A percentile compares a stretch with the other conserved stretches of the same genome.
phyloP scores from a whole-genome alignment of 2,888 invertebrate genomes.

The Nomada goodeniana region DNA sequence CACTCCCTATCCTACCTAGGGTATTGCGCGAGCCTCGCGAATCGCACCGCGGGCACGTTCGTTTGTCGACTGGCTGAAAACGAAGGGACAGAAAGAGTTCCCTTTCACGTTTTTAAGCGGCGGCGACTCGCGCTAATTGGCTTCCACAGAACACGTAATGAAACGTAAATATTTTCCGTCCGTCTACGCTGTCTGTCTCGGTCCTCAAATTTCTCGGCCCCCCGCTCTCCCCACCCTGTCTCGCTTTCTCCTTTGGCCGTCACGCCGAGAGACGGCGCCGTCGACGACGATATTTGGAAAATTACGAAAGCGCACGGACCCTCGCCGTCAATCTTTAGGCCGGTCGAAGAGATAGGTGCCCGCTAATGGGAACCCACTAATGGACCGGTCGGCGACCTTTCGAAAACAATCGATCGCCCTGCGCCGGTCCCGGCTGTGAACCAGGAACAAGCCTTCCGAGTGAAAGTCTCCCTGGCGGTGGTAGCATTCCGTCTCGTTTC shows the following conservation, averaged over 20 bases:
- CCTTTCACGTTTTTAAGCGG: slow-evolving; percentile 30
- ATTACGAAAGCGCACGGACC: slow-evolving; percentile 35
- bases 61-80: background rate
- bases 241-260: no score
- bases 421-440: slow-evolving; percentile 68
- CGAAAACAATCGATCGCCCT: slow-evolving; percentile 78
- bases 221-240: background rate
- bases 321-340: slow-evolving; percentile 54
- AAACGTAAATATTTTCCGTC: slow-evolving; percentile 58
- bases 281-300: slow-evolving; percentile 45
- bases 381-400: slow-evolving; percentile 78
- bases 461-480: slow-evolving; percentile 79
- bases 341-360: slow-evolving; percentile 69
- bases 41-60: background rate
- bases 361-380: slow-evolving; percentile 76
- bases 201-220: background rate
- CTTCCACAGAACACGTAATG: slow-evolving; percentile 47
- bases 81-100: slow-evolving; percentile 27
- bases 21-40: slow-evolving; percentile 9
- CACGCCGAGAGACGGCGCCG: background rate
- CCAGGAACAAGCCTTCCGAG: slow-evolving; percentile 75
- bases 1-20: slow-evolving; percentile 12
- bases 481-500: slow-evolving; percentile 78
- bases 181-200: slow-evolving; percentile 27
- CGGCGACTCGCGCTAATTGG: slow-evolving; percentile 48